Percentiles rank a stretch among this genome's conserved stretches.
Evolutionary conservation across 2,888 invertebrate species (phyloP).

Genomic region (Agapetus fuscipes): DNA sequence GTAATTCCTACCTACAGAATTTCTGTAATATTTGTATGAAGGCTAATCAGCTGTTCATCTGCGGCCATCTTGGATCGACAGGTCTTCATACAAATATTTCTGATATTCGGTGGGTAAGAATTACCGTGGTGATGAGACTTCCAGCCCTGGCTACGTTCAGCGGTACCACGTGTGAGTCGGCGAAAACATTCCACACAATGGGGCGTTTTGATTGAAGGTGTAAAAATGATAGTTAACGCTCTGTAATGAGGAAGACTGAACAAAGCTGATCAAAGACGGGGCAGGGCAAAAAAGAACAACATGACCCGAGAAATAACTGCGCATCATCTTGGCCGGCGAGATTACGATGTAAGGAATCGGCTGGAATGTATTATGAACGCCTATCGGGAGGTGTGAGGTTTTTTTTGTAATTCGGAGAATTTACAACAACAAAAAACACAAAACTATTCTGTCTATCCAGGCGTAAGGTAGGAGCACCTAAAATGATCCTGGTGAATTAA

Average conservation of each 20-base stretch:
- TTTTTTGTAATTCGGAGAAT: slow-evolving; percentile 17
- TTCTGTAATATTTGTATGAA: too few relatives aligned
- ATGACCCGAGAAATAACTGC: too few relatives aligned
- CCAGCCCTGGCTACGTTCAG: too few relatives aligned
- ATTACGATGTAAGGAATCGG: slow-evolving; percentile 19
- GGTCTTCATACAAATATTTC: too few relatives aligned
- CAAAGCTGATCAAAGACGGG: slow-evolving; percentile 9
- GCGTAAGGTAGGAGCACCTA: too few relatives aligned
- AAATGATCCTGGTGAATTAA: too few relatives aligned
- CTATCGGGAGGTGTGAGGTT: slow-evolving; percentile 15
- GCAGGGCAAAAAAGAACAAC: slow-evolving; percentile 2
- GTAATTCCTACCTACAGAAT: too few relatives aligned
- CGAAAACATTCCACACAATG: slow-evolving; percentile 16
- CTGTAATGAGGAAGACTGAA: slow-evolving; percentile 17
- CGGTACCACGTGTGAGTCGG: slow-evolving; percentile 11
- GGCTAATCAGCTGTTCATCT: too few relatives aligned
- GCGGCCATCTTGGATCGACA: too few relatives aligned
- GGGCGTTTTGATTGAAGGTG: slow-evolving; percentile 20
- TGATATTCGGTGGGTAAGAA: too few relatives aligned
- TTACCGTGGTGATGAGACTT: too few relatives aligned
- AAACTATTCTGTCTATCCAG: background rate
- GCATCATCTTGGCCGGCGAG: too few relatives aligned
- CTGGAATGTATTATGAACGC: slow-evolving; percentile 20
- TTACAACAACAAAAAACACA: slow-evolving; percentile 6
- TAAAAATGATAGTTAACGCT: slow-evolving; percentile 20